These are phyloP conservation scores for Ammodytes dubius DNA, from an alignment of 2,113 vertebrate species.

Conservation along the genomic window DNA sequence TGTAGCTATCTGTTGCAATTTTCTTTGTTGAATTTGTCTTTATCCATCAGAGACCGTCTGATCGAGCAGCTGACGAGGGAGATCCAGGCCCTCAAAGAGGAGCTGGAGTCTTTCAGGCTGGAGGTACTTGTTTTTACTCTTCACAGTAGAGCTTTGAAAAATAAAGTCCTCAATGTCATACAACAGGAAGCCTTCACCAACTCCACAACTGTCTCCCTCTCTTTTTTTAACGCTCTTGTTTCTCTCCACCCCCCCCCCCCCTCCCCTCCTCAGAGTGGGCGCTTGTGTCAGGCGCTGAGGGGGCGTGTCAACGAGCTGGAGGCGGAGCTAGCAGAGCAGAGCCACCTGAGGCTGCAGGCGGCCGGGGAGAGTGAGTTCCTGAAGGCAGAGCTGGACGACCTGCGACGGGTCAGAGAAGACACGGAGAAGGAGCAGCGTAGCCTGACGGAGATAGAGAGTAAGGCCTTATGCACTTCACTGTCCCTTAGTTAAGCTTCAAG, in stretches of 20 bases:
- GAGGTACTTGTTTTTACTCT: slow-evolving; percentile 84
- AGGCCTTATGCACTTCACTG: not conserved
- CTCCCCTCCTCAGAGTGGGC: slow-evolving; percentile 83
- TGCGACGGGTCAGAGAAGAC: slow-evolving; percentile 91
- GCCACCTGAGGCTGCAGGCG: slow-evolving; percentile 93
- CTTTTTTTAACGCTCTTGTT: not conserved
- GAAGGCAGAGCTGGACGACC: slow-evolving; percentile 92
- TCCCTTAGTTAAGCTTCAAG: too few relatives aligned
- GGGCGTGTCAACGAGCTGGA: slow-evolving; percentile 93
- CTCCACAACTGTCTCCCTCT: not conserved
- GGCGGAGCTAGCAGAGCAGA: slow-evolving; percentile 95
- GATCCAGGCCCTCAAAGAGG: slow-evolving; percentile 89
- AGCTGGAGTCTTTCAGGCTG: slow-evolving; percentile 89
- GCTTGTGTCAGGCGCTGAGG: slow-evolving; percentile 88
- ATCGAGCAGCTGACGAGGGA: slow-evolving; percentile 92
- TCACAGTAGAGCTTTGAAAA: not conserved
- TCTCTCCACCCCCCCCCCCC: not conserved
- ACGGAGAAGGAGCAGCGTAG: slow-evolving; percentile 96
- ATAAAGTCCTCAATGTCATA: not conserved
- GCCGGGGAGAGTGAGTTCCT: slow-evolving; percentile 93
- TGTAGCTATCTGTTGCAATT: not conserved
- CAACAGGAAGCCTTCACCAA: not conserved
- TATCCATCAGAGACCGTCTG: slow-evolving; percentile 88
- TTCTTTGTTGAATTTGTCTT: not conserved
- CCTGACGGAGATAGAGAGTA: slow-evolving; percentile 95